Conservation (phyloP, 2,888 invertebrate species). For the Synanthedon andrenaeformis region DNA sequence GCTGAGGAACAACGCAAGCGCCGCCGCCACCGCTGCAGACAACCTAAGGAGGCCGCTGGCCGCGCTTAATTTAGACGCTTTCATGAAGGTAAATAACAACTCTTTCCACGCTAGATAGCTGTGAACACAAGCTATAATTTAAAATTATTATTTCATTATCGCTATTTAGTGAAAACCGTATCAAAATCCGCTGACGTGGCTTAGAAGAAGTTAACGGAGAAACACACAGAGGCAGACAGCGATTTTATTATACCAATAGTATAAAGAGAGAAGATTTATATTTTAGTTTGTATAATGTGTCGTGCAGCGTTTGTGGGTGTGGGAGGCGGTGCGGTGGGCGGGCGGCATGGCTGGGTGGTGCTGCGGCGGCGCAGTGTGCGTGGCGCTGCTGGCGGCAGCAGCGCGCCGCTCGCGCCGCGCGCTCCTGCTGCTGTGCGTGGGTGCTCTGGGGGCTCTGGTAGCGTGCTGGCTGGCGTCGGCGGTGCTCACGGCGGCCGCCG, state of each 20-base stretch:
- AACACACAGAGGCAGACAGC: too few species aligned
- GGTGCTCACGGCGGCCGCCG: slow-evolving; percentile 85
- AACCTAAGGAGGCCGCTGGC: slow-evolving; percentile 80
- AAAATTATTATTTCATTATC: background rate
- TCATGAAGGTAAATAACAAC: slow-evolving; percentile 42
- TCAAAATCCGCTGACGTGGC: too few species aligned
- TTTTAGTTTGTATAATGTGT: too few species aligned
- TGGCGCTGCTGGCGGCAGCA: slow-evolving; percentile 90
- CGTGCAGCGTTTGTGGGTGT: slow-evolving; percentile 75
- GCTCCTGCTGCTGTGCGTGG: slow-evolving; percentile 84
- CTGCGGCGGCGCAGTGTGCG: slow-evolving; percentile 86
- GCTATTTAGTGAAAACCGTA: too few species aligned
- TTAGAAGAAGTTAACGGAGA: too few species aligned
- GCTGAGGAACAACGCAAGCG: slow-evolving; percentile 79
- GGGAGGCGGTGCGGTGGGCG: slow-evolving; percentile 86
- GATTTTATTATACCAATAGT: too few species aligned
- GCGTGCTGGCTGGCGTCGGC: slow-evolving; percentile 90
- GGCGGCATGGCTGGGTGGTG: slow-evolving; percentile 90
- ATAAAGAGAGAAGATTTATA: too few species aligned
- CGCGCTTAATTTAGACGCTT: slow-evolving; percentile 75
- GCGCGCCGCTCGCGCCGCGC: slow-evolving; percentile 89
- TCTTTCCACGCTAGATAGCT: background rate
- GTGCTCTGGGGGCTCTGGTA: slow-evolving; percentile 77
- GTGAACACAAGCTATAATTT: background rate
- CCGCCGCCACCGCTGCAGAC: slow-evolving; percentile 80